phyloP scores from a whole-genome alignment of 2,888 invertebrate genomes.

The Conchocele bisecta region DNA sequence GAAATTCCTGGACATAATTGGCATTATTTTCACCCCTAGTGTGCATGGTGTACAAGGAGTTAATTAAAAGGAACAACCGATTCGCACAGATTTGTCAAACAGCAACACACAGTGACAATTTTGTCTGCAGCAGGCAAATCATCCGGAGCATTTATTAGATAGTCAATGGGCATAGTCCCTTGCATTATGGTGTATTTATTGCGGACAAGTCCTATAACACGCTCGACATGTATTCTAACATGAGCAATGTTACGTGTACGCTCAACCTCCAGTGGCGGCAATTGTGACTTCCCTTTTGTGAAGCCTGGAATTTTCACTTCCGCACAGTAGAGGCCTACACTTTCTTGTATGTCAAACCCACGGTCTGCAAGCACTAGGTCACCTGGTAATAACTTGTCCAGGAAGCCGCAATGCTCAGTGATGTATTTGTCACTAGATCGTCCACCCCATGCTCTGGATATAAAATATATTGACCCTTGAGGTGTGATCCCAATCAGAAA shows the following conservation, averaged over 20 bases:
- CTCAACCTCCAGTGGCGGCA: slow-evolving; percentile 51
- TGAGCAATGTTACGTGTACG: slow-evolving; percentile 50
- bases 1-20: no score
- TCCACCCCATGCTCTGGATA: slow-evolving; percentile 66
- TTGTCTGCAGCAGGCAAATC: slow-evolving; percentile 19
- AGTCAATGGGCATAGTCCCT: slow-evolving; percentile 34
- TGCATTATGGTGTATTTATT: slow-evolving; percentile 54
- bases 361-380: slow-evolving; percentile 55
- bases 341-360: slow-evolving; percentile 51
- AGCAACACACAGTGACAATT: slow-evolving; percentile 26
- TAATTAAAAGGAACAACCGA: slow-evolving; percentile 26
- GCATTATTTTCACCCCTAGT: no score
- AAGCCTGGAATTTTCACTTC: slow-evolving; percentile 56
- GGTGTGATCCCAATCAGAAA: slow-evolving; percentile 66
- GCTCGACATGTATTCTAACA: slow-evolving; percentile 57
- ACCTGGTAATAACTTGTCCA: slow-evolving; percentile 45
- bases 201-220: slow-evolving; percentile 51
- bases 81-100: slow-evolving; percentile 33
- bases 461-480: slow-evolving; percentile 58
- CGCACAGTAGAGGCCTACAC: no score
- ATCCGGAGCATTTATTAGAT: slow-evolving; percentile 29
- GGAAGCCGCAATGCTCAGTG: slow-evolving; percentile 56
- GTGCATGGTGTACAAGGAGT: no score
- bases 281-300: slow-evolving; percentile 51
- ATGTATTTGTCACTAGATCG: slow-evolving; percentile 62